Base-by-base conservation (phyloP, 2,113 vertebrate genomes). In the Gambusia holbrooki region DNA sequence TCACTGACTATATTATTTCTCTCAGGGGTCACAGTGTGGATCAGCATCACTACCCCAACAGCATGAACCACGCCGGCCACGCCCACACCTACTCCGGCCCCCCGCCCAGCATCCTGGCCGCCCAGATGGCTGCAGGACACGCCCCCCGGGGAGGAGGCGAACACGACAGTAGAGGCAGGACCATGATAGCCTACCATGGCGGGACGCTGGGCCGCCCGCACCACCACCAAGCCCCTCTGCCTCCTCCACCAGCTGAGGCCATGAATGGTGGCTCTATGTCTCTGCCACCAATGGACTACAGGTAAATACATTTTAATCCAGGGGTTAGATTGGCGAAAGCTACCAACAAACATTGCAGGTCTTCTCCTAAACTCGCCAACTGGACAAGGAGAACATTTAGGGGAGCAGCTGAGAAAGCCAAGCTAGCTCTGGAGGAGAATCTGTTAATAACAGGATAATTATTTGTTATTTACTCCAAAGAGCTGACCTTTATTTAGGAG, bases 1-100 rank as follows among this genome's bases (percentile, higher is more conserved):
- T n/a, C 7, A 62, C 22, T 32, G 48, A 32, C 58, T 14, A 32
- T 62, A 12, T 76, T 54, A 27, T 28, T 2, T 19, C 37, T 37
- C 22, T 89, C 88, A 99, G 98, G 94, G 96, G 95, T 66, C 97
- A 96, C 17, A 92, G 95, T 1, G 94, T 90, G 3, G 97, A 99
- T 69, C 92, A 95, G 82, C 97, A 96, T 75, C 96, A 96, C 62
- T 98, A 97, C 62, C 97, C 97, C 58, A 96, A 96, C 66, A 96
- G 96, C 81, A 97, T 97, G 85, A 99, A 97, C 91, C 97, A 98
- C 10, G 95, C 96, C 17, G 93, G 96, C 73, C 96, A 97, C 8
- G 92, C 93, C 69, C 93, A 95, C 88, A 94, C 94, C 28, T 95
- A 94, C 84, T 97, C 97, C 3, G 94, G 96, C 73, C 93, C 93